These are phyloP conservation scores for Drosophila formosana DNA, from an alignment of 2,888 invertebrate genomes.

Conservation along the genomic window DNA sequence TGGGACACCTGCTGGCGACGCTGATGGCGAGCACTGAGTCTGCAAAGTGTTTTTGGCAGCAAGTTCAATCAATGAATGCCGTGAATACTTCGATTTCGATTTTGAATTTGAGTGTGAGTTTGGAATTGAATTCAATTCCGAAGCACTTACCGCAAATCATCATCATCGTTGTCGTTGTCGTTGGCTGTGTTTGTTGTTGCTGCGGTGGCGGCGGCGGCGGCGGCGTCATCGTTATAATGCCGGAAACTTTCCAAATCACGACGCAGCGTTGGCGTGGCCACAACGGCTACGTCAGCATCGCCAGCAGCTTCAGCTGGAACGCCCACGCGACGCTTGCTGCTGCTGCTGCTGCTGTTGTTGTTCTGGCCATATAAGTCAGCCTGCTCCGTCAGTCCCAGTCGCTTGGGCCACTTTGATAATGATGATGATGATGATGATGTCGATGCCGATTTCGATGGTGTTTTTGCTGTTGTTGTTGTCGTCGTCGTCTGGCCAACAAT, in stretches of 20 bases:
- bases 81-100: slow-evolving; percentile 35
- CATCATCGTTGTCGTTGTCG: slow-evolving; percentile 55
- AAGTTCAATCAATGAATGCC: slow-evolving; percentile 56
- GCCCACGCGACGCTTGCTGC: slow-evolving; percentile 77
- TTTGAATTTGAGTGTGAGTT: neutral
- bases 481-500: slow-evolving; percentile 77
- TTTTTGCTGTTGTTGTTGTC: slow-evolving; percentile 52
- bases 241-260: slow-evolving; percentile 85
- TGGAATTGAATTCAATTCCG: slow-evolving; percentile 35
- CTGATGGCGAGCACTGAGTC: slow-evolving; percentile 75
- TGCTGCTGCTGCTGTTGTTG: slow-evolving; percentile 69
- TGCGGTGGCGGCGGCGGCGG: slow-evolving; percentile 19
- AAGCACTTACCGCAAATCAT: slow-evolving; percentile 81
- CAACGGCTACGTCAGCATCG: slow-evolving; percentile 63
- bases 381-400: slow-evolving; percentile 77
- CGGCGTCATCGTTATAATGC: slow-evolving; percentile 76
- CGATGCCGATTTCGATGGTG: slow-evolving; percentile 59
- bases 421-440: slow-evolving; percentile 57
- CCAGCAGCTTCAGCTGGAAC: slow-evolving; percentile 56
- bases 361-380: slow-evolving; percentile 81
- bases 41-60: slow-evolving; percentile 53
- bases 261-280: slow-evolving; percentile 75
- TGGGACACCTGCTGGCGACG: slow-evolving; percentile 79
- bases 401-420: slow-evolving; percentile 73
- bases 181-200: slow-evolving; percentile 15